phyloP scores from a whole-genome alignment of 2,797 vertebrate genomes.

The Melanotaenia boesemani region DNA sequence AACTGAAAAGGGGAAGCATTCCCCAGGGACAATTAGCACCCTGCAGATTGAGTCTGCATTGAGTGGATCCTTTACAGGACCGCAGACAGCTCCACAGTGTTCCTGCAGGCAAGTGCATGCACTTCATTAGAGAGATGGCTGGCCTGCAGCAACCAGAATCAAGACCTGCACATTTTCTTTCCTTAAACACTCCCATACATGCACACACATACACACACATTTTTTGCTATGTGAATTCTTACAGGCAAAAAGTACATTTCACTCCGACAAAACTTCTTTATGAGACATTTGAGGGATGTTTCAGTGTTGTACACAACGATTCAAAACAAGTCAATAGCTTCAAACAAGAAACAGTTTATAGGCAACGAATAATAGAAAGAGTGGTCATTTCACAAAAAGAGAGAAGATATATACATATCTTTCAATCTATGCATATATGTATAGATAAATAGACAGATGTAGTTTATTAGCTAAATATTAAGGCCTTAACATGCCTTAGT shows the following conservation, averaged over 20 bases:
- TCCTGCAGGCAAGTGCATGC: slow-evolving; percentile 62
- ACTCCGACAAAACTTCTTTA: slow-evolving; percentile 29
- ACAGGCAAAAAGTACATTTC: slow-evolving; percentile 22
- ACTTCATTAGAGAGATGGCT: slow-evolving; percentile 81
- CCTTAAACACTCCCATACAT: slow-evolving; percentile 5
- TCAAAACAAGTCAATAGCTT: too few species aligned
- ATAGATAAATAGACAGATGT: too few species aligned
- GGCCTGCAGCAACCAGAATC: slow-evolving; percentile 71
- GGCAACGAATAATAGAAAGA: too few species aligned
- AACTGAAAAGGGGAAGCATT: slow-evolving; percentile 67
- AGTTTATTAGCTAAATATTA: too few species aligned
- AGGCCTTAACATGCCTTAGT: too few species aligned
- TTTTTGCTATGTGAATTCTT: slow-evolving; percentile 13
- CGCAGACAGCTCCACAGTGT: slow-evolving; percentile 65
- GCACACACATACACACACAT: not conserved
- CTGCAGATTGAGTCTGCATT: slow-evolving; percentile 54
- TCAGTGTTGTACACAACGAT: not conserved
- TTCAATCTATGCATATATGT: too few species aligned
- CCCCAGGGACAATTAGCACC: slow-evolving; percentile 77
- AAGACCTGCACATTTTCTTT: slow-evolving; percentile 49
- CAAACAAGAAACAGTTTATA: too few species aligned
- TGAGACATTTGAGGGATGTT: slow-evolving; percentile 33
- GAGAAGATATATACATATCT: too few species aligned
- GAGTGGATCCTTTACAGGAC: slow-evolving; percentile 77
- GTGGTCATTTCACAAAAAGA: too few species aligned